Evolutionary conservation across 1,140 invertebrate species (phyloP), one percentile per base, ranked within the genome.

Genomic region (Macrosteles quadrilineatus): DNA sequence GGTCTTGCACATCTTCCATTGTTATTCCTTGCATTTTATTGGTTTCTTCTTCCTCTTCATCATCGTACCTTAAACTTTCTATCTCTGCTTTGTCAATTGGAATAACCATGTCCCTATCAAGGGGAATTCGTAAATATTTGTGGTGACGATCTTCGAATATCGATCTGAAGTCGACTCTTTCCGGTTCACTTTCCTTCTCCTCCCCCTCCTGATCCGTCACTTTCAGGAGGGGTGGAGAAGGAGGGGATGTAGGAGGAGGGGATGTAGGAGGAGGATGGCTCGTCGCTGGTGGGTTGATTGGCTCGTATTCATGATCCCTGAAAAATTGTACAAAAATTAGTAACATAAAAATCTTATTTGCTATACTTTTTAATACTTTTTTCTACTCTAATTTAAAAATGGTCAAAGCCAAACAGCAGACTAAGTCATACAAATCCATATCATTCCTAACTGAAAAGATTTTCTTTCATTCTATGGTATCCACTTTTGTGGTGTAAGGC

Each of bases 221-320:
- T 21, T 31, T 31, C 45, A 73, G 43, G 68, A 73, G 72, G 71
- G 76, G 73, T 64, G 75, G 73, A 55, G 71, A 32, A 31, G 76
- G 70, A n/a, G n/a, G n/a, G n/a, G n/a, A n/a, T n/a, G n/a, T n/a
- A n/a, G n/a, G n/a, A n/a, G n/a, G n/a, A 31, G 69, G 74, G 55
- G 72, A 68, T 27, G 55, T 4, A 36, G 32, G 32, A 14, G 32
- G 32, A 14, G 67, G 69, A 12, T 65, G 62, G 63, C 70, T 12
- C 63, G 43, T 45, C 55, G 72, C 53, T 73, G 76, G 71, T 43
- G 76, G 78, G 65, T 73, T 78, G 76, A 94, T 88, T 72, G 91
- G 90, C 83, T 94, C 92, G 83, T 94, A 95, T 80, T 94, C 91
- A 86, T 95, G 92, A 85, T 94, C 92, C 85, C 91, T 93, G 83